Evolutionary conservation across 2,113 vertebrate species (phyloP), one percentile per base, ranked within the genome.

Genomic region (Chaetodon trifascialis): DNA sequence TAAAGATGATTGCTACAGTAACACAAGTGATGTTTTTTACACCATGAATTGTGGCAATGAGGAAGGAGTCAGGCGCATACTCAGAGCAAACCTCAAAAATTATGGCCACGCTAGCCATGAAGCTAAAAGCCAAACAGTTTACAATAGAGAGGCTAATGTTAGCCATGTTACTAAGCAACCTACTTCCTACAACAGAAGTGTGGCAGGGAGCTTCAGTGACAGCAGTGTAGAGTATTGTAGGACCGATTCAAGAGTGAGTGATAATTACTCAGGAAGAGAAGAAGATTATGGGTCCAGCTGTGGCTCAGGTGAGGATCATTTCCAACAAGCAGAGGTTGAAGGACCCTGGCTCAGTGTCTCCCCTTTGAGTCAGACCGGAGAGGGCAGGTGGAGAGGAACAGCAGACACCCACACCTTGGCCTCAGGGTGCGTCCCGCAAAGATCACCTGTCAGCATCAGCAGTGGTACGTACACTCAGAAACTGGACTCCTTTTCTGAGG

Each of bases 401-500:
- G 46, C 49, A 3, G 88, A 85, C 56, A 1, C 10, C 40, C 25
- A 23, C 47, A 1, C 14, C 19, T 16, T 82, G 77, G 25, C 74
- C 46, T 68, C 90, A 5, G 73, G 68, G 1, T 60, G 55, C 49
- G 68, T 44, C 2, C 56, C 86, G 0, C 83, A 87, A 64, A 85
- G 81, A 1, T 84, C 91, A 0, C 72, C 64, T 17, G 7, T 79
- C 0, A 51, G 51, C n/a, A 19, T 83, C 47, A 80, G 40, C 44
- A 65, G 59, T 3, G 74, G 80, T 62, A 72, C 78, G 0, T 86
- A 84, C 66, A 84, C 87, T n/a, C 95, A 96, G 82, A 95, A 94
- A 78, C 92, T 95, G 85, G 96, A 96, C 83, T 95, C 96, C 0
- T 95, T 96, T 79, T 94, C 93, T 0, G 94, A 96, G 19, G 94